These are phyloP conservation scores for Spisula subtruncata DNA, from an alignment of 2,888 invertebrate genomes.

Conservation along the genomic window DNA sequence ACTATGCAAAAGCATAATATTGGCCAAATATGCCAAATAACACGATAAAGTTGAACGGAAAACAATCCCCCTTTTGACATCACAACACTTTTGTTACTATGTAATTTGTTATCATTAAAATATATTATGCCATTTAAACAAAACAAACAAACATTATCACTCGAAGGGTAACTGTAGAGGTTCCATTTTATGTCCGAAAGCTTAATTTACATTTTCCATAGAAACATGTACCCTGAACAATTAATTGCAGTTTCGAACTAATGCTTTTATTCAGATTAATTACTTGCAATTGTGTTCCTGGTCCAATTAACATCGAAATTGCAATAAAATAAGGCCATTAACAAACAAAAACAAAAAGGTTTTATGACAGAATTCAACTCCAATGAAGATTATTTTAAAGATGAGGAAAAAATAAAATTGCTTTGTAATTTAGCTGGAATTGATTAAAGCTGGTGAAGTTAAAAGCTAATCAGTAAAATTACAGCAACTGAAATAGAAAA, in stretches of 20 bases:
- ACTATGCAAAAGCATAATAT: not conserved
- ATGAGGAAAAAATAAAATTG: not conserved
- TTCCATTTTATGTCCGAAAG: no score
- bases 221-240: not conserved
- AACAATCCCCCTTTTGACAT: no score
- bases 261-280: not conserved
- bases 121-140: no score
- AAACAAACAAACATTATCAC: no score
- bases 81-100: no score
- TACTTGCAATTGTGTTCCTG: not conserved
- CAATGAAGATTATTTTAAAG: slow-evolving; percentile 2
- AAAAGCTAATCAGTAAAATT: slow-evolving; percentile 14
- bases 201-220: no score
- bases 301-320: not conserved
- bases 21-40: no score
- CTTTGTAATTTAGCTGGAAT: not conserved
- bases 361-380: not conserved
- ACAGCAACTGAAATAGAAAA: not conserved
- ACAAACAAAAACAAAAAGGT: not conserved
- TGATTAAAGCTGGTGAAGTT: not conserved
- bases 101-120: no score
- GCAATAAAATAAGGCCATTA: not conserved
- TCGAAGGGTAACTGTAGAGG: no score
- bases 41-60: no score
- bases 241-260: not conserved